Conservation (phyloP, 2,888 invertebrate genomes). For the Noctua fimbriata region DNA sequence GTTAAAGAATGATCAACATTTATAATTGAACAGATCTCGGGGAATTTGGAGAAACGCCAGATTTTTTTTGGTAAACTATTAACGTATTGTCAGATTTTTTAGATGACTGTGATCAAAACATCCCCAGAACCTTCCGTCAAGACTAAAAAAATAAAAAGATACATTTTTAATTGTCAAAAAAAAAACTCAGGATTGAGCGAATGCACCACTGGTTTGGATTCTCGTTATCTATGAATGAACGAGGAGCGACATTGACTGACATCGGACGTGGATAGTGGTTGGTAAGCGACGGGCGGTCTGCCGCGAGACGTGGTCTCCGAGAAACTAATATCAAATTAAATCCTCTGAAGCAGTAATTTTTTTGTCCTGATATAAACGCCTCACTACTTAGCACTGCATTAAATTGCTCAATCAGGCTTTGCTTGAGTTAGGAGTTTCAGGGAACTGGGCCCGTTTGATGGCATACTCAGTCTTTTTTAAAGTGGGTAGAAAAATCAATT, state of each 20-base stretch:
- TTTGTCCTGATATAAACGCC: constrained; percentile 19
- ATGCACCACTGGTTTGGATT: constrained; percentile 71
- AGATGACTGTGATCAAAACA: background rate
- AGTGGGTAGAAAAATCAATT: background rate
- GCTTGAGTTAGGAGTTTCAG: background rate
- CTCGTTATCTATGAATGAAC: constrained; percentile 74
- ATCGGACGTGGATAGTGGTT: constrained; percentile 67
- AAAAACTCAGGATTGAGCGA: constrained; percentile 52
- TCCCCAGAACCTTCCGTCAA: background rate
- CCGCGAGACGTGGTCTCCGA: constrained; percentile 43
- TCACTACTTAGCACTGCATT: background rate
- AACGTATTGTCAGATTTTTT: background rate
- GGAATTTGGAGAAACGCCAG: background rate
- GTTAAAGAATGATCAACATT: background rate
- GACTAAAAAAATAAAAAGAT: constrained; percentile 22
- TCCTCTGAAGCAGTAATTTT: constrained; percentile 23
- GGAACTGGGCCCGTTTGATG: background rate
- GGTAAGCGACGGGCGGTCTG: constrained; percentile 67
- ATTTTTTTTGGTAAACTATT: background rate
- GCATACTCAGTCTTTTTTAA: background rate
- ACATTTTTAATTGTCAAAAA: constrained; percentile 36
- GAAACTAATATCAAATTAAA: constrained; percentile 56
- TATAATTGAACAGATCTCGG: constrained; percentile 6
- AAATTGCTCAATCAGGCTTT: constrained; percentile 22
- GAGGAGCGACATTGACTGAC: constrained; percentile 84